Percentiles rank a stretch among this genome's conserved stretches.
phyloP scores from a whole-genome alignment of 1,140 invertebrate genomes.

The Drosophila kikkawai region DNA sequence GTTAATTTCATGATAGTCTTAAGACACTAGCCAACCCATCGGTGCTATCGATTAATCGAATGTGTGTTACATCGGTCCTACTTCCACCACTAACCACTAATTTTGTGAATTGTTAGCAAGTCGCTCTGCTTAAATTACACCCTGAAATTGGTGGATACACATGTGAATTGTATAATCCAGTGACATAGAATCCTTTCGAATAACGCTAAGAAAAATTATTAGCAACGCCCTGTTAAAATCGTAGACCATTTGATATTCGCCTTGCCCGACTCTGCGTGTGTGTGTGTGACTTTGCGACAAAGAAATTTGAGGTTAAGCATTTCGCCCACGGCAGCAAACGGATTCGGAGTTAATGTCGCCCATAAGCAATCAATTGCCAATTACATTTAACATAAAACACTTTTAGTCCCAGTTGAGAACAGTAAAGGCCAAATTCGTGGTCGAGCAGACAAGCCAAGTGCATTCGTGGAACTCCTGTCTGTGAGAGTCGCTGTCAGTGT shows the following conservation, averaged over 20 bases:
- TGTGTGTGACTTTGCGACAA: slow-evolving; percentile 32
- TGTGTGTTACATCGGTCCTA: neutral
- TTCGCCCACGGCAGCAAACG: slow-evolving; percentile 58
- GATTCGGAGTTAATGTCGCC: slow-evolving; percentile 59
- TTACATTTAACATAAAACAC: slow-evolving; percentile 51
- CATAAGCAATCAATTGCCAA: slow-evolving; percentile 32
- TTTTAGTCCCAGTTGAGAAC: slow-evolving; percentile 32
- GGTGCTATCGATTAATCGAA: neutral
- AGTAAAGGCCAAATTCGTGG: neutral
- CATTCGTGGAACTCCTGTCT: slow-evolving; percentile 45
- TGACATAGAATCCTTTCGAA: neutral
- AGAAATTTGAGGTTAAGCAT: slow-evolving; percentile 68
- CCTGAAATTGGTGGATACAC: neutral
- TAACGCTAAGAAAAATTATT: slow-evolving; percentile 4
- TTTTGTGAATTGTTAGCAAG: slow-evolving; percentile 15
- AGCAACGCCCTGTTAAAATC: neutral
- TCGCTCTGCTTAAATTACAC: slow-evolving; percentile 15
- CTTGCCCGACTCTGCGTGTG: slow-evolving; percentile 10
- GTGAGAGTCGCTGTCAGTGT: slow-evolving; percentile 34
- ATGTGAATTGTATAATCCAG: slow-evolving; percentile 34
- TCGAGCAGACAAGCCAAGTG: slow-evolving; percentile 47
- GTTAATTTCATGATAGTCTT: too few species aligned
- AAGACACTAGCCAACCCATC: neutral
- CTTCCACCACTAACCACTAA: neutral
- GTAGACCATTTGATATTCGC: slow-evolving; percentile 10